Evolutionary conservation across 2,888 invertebrate genomes (phyloP).

Genomic region (Imbricaverruca yamaguchii): DNA sequence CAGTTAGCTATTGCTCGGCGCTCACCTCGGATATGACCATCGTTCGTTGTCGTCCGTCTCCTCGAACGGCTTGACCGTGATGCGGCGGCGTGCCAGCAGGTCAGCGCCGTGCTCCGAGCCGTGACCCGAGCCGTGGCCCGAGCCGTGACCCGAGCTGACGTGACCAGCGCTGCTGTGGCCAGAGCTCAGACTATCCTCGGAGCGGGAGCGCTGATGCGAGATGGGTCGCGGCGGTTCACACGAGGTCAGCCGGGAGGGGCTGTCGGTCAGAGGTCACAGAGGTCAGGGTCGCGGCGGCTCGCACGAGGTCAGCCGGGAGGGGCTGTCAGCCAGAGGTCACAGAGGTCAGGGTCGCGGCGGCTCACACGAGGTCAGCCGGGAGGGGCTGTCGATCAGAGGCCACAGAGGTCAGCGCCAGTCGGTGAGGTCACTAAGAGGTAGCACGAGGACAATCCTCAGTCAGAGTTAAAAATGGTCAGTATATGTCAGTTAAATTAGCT

Average conservation of each 20-base stretch:
- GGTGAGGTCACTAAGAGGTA: no score
- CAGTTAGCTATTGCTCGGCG: no score
- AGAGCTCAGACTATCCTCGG: slow-evolving; percentile 39
- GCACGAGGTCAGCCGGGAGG: neutral
- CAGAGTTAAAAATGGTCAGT: no score
- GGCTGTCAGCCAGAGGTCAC: neutral
- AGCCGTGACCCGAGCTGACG: slow-evolving; percentile 36
- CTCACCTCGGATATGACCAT: slow-evolving; percentile 35
- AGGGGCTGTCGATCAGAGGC: neutral
- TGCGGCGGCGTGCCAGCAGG: slow-evolving; percentile 30
- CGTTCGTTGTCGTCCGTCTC: slow-evolving; percentile 36
- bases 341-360: neutral
- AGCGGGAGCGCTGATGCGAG: slow-evolving; percentile 31
- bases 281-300: neutral
- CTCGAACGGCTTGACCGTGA: slow-evolving; percentile 38
- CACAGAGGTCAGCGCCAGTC: neutral
- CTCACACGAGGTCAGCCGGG: neutral
- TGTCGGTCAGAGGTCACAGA: neutral
- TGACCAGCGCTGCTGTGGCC: slow-evolving; percentile 37
- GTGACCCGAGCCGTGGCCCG: neutral
- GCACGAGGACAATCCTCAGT: no score
- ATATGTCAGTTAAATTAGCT: no score
- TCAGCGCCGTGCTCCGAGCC: slow-evolving; percentile 16
- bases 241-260: neutral
- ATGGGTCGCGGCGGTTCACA: neutral